Evolutionary conservation across 1,140 invertebrate species (phyloP), one percentile per base, ranked within the genome.

Genomic region (Gerris buenoi): DNA sequence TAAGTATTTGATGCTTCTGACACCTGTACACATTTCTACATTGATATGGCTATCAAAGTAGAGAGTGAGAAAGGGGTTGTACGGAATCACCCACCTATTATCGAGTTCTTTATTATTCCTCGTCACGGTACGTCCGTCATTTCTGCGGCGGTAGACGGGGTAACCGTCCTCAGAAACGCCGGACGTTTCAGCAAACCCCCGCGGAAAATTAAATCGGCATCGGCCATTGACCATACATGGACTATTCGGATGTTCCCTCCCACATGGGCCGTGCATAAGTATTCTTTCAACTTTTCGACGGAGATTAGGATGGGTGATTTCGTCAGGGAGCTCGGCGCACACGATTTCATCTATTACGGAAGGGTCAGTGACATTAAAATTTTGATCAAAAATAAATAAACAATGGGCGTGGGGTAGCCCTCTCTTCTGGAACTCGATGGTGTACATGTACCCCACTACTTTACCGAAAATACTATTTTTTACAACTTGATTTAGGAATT

Each of bases 191-290:
- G 68, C 29, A 29, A 79, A 74, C 14, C 65, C 60, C 71, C 69
- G 65, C 56, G 77, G 77, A 70, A 71, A 80, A 25, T 59, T 46
- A 71, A 82, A 81, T 0, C 75, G 71, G 71, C 80, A 82, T 65
- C 76, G 77, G 27, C 75, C 76, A 67, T 79, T 74, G 25, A 60
- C 64, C 79, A 81, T 81, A 72, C 81, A 82, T 2, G 78, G 78
- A 65, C 77, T 79, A 67, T 72, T 71, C n/a, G 3, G 69, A 70
- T 82, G 82, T 0, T 77, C 56, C 27, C 56, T 2, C 27, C 79
- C 81, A 74, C 80, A 83, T 65, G 80, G 81, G 22, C 81, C 80
- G 77, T 83, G 80, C 68, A 82, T 79, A 80, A 77, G 74, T 22
- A 72, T 69, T 65, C 77, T 73, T 75, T 74, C 80, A 22, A 82